Conservation (phyloP, 2,797 vertebrate species). For the Galagoides demidoff region DNA sequence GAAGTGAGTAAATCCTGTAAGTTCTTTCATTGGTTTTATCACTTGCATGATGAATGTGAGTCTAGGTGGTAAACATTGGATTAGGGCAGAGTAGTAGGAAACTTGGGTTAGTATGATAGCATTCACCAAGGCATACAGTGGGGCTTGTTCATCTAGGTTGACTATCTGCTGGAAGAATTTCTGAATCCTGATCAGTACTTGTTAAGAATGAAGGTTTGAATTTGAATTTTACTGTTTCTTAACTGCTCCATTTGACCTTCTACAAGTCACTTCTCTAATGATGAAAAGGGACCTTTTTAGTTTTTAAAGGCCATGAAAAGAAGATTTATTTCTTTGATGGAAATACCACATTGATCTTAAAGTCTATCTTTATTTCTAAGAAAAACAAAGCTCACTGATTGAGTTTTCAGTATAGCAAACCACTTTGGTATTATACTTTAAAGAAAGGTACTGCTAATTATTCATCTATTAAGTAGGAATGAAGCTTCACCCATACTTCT, state of each 20-base stretch:
- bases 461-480: not conserved
- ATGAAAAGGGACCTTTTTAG: not conserved
- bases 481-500: not conserved
- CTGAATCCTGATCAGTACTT: not conserved
- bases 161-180: not conserved
- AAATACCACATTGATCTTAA: not conserved
- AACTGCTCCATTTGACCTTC: not conserved
- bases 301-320: not conserved
- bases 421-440: not conserved
- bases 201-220: not conserved
- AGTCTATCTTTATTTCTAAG: not conserved
- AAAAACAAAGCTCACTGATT: not conserved
- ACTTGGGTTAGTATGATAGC: not conserved
- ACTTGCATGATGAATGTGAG: not conserved
- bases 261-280: not conserved
- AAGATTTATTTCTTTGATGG: not conserved
- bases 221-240: constrained; percentile 14
- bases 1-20: not conserved
- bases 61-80: not conserved
- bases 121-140: not conserved
- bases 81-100: not conserved
- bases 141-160: not conserved
- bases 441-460: not conserved
- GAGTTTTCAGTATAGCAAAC: not conserved
- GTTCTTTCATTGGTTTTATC: not conserved